These are phyloP conservation scores for Acanthosepion esculentum DNA, from an alignment of 2,888 invertebrate genomes.

Conservation along the genomic window DNA sequence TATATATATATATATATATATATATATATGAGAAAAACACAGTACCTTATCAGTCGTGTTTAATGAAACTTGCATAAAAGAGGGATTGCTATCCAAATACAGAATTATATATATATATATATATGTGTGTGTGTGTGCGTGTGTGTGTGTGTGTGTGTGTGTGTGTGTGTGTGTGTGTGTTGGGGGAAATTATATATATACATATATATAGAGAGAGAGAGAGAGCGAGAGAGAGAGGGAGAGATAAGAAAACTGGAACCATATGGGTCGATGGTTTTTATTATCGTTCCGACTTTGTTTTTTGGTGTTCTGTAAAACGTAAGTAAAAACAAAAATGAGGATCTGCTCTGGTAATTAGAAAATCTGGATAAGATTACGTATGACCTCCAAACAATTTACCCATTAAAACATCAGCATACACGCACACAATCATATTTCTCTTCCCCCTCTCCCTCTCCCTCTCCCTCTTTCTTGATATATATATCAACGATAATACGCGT, in stretches of 20 bases:
- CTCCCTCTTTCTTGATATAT: too few relatives aligned
- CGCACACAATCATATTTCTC: neutral
- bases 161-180: neutral
- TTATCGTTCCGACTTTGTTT: neutral
- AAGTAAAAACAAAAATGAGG: neutral
- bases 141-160: neutral
- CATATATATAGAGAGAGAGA: too few relatives aligned
- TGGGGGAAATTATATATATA: neutral
- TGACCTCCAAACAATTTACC: too few relatives aligned
- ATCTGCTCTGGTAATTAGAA: slow-evolving; percentile 7
- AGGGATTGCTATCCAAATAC: neutral
- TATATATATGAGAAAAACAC: too few relatives aligned
- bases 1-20: neutral
- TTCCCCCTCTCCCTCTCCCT: too few relatives aligned
- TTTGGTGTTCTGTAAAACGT: neutral
- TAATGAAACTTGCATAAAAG: too few relatives aligned
- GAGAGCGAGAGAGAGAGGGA: too few relatives aligned
- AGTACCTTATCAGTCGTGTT: too few relatives aligned
- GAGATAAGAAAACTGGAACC: neutral
- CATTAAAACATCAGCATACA: neutral
- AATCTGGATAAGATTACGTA: neutral
- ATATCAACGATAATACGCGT: neutral
- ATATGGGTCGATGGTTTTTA: neutral
- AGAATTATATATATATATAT: neutral
- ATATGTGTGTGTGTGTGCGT: neutral